Conservation (phyloP, 2,888 invertebrate genomes). For the Matsumyia berberina region DNA sequence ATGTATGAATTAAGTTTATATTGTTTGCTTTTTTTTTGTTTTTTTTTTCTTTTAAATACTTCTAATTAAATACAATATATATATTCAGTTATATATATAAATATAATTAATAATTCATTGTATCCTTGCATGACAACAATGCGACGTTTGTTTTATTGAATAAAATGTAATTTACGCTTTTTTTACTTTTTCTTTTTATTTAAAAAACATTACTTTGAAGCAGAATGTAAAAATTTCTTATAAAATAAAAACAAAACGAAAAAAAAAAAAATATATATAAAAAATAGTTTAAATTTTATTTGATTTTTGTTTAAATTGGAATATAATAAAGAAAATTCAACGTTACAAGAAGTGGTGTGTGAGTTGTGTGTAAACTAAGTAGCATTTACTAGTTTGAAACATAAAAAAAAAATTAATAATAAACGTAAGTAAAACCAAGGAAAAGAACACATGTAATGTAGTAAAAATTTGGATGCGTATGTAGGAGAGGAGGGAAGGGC, state of each 20-base stretch:
- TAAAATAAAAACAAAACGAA: constrained; percentile 62
- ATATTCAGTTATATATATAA: constrained; percentile 73
- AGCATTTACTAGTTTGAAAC: background rate
- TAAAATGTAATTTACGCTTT: constrained; percentile 53
- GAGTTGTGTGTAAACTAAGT: constrained; percentile 45
- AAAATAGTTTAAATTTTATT: constrained; percentile 70
- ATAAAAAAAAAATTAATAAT: constrained; percentile 13
- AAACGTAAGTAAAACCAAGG: constrained; percentile 20
- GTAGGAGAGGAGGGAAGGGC: constrained; percentile 3
- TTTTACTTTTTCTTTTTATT: constrained; percentile 29
- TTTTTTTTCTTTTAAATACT: constrained; percentile 67
- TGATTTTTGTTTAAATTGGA: constrained; percentile 56
- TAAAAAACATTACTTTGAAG: constrained; percentile 57
- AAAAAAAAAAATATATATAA: constrained; percentile 65
- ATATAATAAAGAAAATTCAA: constrained; percentile 67
- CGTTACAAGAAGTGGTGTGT: constrained; percentile 52
- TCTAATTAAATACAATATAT: constrained; percentile 75
- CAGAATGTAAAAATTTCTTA: constrained; percentile 71
- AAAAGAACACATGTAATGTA: constrained; percentile 20
- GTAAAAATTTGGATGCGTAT: constrained; percentile 8
- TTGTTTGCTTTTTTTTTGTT: constrained; percentile 62
- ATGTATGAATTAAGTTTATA: constrained; percentile 75
- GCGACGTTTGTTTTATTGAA: constrained; percentile 65
- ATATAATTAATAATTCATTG: constrained; percentile 76
- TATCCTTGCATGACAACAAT: constrained; percentile 75